Conservation (phyloP, 2,113 vertebrate species). For the Procavia capensis region DNA sequence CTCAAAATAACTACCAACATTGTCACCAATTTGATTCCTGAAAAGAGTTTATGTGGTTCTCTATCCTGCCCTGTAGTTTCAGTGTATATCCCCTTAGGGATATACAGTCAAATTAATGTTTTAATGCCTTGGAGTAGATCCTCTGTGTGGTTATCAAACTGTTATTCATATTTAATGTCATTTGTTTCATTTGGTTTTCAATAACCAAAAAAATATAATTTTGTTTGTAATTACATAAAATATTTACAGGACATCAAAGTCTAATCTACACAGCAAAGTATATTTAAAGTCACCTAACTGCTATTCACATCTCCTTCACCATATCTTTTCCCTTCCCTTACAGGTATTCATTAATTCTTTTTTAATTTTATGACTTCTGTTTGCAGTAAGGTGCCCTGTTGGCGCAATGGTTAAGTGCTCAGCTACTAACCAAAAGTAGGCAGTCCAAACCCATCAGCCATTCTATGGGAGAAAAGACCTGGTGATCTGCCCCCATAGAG, state of each 20-base stretch:
- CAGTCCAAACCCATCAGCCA: too few species aligned
- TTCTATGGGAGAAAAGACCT: too few species aligned
- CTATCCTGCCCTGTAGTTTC: not conserved
- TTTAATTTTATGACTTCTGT: not conserved
- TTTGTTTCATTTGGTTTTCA: slow-evolving; percentile 51
- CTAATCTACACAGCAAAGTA: not conserved
- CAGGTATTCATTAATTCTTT: not conserved
- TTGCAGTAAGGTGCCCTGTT: too few species aligned
- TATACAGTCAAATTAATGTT: not conserved
- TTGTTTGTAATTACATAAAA: slow-evolving; percentile 9
- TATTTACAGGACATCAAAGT: slow-evolving; percentile 6
- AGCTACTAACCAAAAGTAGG: too few species aligned
- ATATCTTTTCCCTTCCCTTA: not conserved
- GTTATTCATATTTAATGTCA: not conserved
- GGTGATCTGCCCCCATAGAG: too few species aligned
- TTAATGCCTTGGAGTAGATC: not conserved
- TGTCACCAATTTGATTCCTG: not conserved
- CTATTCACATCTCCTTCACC: not conserved
- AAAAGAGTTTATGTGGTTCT: not conserved
- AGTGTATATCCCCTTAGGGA: too few species aligned
- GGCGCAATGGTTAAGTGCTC: too few species aligned
- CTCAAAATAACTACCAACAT: slow-evolving; percentile 17
- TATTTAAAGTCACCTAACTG: not conserved
- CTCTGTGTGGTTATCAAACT: not conserved
- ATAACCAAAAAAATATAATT: not conserved